A percentile compares a stretch with the other conserved stretches of the same genome.
phyloP scores from a whole-genome alignment of 2,797 vertebrate genomes.

The Glyptemys insculpta region DNA sequence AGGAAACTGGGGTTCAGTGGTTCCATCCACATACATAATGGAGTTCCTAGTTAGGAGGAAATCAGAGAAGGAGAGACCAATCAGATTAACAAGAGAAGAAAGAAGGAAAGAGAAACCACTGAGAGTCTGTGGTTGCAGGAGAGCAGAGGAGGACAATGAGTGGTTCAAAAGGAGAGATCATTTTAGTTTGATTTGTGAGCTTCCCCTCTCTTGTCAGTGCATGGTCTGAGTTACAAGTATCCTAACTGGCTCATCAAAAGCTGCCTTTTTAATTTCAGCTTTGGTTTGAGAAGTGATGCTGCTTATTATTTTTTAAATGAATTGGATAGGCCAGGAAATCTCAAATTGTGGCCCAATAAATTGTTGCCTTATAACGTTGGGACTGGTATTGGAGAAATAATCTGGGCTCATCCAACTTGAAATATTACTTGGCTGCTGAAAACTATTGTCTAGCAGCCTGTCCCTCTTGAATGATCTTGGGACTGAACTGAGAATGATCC shows the following conservation, averaged over 20 bases:
- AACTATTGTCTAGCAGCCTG: background rate
- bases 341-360: background rate
- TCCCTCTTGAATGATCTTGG: background rate
- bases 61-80: background rate
- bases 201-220: background rate
- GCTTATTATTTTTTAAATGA: background rate
- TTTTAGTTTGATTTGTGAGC: background rate
- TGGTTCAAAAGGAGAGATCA: background rate
- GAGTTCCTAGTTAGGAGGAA: background rate
- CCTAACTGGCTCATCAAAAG: background rate
- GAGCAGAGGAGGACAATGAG: background rate
- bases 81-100: background rate
- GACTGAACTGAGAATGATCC: background rate
- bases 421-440: background rate
- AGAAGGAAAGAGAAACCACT: background rate
- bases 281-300: background rate
- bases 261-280: rapidly evolving
- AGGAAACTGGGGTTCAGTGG: rapidly evolving
- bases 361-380: rapidly evolving
- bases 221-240: background rate
- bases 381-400: background rate
- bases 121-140: background rate
- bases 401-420: background rate
- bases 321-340: background rate
- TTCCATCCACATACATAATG: background rate